Evolutionary conservation across 1,140 invertebrate genomes (phyloP), one percentile per base, ranked within the genome.

Genomic region (Eulimnadia texana): DNA sequence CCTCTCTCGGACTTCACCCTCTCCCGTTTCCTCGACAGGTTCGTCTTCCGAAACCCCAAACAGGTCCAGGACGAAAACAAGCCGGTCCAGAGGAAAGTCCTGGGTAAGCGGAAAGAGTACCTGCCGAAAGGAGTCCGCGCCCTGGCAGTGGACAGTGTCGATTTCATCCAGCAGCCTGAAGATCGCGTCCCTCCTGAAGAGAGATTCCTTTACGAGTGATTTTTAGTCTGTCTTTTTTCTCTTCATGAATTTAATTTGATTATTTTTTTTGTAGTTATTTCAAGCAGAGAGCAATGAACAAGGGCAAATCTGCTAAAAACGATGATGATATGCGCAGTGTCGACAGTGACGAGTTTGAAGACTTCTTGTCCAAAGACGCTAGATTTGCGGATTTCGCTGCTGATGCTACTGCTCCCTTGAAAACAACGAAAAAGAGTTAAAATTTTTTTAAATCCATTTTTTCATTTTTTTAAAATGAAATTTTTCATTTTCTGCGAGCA

Each of bases 21-120:
- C 1, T 85, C 90, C 24, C 76, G 89, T 62, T 98, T 98, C 70
- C 74, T 98, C 11, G 93, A 98, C 70, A 78, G 93, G 60, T 98
- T 96, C 73, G 90, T 92, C 1, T 98, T 92, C 69, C 91, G 94
- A 72, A 98, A 98, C 78, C 92, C 94, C 0, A 98, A 98, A 72
- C 72, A 67, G 22, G 57, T 64, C 61, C 65, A 63, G 67, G 64
- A 60, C 50, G 63, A 16, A 49, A 53, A 23, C 49, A 19, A n/a
- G 53, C 47, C 60, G 55, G 59, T 56, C 25, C 42, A 64, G 29
- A 50, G 61, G 50, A 61, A 52, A n/a, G 28, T 58, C 13, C 68
- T 69, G 58, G 65, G 68, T 28, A 60, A 52, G 19, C 53, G 65
- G 16, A 63, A 55, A 9, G 42, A 67, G 6, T 70, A 70, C 58